These are phyloP conservation scores for Cyanoderma ruficeps DNA, from an alignment of 2,113 vertebrate genomes.

Conservation along the genomic window DNA sequence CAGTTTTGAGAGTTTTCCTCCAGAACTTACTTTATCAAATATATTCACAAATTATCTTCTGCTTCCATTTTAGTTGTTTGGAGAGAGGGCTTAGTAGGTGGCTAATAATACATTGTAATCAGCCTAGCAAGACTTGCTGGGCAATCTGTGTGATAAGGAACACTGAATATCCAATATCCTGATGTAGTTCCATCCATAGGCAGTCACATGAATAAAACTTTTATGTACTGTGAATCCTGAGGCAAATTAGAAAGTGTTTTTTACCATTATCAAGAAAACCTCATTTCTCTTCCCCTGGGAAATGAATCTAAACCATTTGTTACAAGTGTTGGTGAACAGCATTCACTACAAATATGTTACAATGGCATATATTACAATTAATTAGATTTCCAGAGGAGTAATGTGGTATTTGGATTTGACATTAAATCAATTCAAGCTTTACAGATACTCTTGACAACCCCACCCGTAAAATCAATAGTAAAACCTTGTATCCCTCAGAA, in stretches of 20 bases:
- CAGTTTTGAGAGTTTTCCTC: neutral
- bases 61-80: neutral
- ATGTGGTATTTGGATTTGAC: constrained; percentile 73
- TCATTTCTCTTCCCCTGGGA: neutral
- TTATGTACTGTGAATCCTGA: neutral
- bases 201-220: neutral
- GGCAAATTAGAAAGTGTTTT: neutral
- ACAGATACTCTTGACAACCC: constrained; percentile 44
- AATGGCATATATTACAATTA: constrained; percentile 70
- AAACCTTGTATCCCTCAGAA: constrained; percentile 60
- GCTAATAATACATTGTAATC: neutral
- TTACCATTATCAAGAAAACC: neutral
- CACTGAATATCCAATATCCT: neutral
- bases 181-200: neutral
- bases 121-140: neutral
- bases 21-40: neutral
- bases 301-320: neutral
- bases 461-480: constrained; percentile 66
- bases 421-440: constrained; percentile 73
- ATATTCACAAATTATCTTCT: neutral
- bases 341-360: constrained; percentile 52
- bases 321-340: neutral
- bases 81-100: neutral
- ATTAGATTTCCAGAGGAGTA: constrained; percentile 71
- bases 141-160: neutral